These are phyloP conservation scores for Charaxes varanes DNA, from an alignment of 1,140 invertebrate species.

Conservation along the genomic window DNA sequence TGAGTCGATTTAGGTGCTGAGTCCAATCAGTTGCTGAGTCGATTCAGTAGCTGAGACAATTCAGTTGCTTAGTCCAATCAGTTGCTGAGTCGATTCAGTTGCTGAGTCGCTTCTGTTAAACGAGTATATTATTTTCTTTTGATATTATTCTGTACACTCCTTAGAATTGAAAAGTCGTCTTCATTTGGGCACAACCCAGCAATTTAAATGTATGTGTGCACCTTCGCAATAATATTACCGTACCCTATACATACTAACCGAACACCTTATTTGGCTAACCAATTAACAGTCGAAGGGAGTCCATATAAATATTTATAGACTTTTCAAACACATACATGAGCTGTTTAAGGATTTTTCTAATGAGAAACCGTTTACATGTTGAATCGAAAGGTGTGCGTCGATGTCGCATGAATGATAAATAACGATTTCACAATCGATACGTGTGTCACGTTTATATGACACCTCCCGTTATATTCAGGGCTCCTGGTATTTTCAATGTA, in stretches of 20 bases:
- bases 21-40: no score
- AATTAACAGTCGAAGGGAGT: conserved; percentile 7
- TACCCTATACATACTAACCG: neutral
- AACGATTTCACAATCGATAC: conserved; percentile 3
- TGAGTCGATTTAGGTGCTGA: no score
- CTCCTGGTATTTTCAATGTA: no score
- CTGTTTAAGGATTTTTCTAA: conserved; percentile 5
- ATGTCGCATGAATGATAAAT: conserved; percentile 4
- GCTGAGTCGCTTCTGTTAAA: no score
- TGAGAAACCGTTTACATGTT: neutral
- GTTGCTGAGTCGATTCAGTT: no score
- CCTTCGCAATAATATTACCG: neutral
- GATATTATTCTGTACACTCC: no score
- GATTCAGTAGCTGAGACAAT: no score
- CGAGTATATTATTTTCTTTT: no score
- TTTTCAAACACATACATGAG: conserved; percentile 3
- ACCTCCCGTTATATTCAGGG: no score
- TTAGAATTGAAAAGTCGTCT: no score
- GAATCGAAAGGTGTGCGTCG: conserved; percentile 1
- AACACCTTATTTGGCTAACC: conserved; percentile 6
- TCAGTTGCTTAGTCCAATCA: no score
- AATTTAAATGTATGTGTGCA: neutral
- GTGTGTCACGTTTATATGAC: conserved; percentile 2
- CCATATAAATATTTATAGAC: conserved; percentile 5
- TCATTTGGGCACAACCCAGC: neutral